Percentiles rank a stretch among this genome's conserved stretches.
Conservation (phyloP, 2,888 invertebrate species). For the Spisula subtruncata region DNA sequence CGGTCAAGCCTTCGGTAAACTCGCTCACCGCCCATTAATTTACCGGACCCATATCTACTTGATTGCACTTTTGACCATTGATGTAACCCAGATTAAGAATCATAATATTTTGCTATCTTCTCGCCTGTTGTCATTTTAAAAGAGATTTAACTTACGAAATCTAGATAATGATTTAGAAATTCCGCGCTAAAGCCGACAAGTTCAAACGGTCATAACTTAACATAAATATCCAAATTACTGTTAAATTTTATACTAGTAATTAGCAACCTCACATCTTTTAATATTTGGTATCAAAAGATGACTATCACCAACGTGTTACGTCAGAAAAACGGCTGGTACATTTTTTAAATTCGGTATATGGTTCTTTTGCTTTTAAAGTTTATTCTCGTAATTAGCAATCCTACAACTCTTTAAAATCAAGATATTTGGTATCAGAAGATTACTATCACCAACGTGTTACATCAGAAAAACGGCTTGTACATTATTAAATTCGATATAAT, state of each 20-base stretch:
- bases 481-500: no score
- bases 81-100: conserved; percentile 27
- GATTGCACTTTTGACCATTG: conserved; percentile 27
- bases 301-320: not conserved
- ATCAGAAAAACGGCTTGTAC: no score
- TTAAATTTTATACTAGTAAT: no score
- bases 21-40: conserved; percentile 31
- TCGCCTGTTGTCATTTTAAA: not conserved
- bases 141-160: conserved; percentile 7
- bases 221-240: not conserved
- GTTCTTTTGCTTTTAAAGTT: no score
- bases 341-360: not conserved
- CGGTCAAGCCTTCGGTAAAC: conserved; percentile 36
- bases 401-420: no score
- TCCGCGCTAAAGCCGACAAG: conserved; percentile 1
- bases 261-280: no score
- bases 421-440: no score
- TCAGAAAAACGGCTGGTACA: not conserved
- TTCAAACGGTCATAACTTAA: conserved; percentile 16
- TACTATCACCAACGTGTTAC: no score
- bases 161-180: not conserved
- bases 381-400: no score
- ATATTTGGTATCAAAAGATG: not conserved
- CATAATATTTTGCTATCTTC: conserved; percentile 18
- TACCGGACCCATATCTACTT: conserved; percentile 20